Evolutionary conservation across 2,113 vertebrate species (phyloP), one percentile per base, ranked within the genome.

Genomic region (Saccopteryx leptura): DNA sequence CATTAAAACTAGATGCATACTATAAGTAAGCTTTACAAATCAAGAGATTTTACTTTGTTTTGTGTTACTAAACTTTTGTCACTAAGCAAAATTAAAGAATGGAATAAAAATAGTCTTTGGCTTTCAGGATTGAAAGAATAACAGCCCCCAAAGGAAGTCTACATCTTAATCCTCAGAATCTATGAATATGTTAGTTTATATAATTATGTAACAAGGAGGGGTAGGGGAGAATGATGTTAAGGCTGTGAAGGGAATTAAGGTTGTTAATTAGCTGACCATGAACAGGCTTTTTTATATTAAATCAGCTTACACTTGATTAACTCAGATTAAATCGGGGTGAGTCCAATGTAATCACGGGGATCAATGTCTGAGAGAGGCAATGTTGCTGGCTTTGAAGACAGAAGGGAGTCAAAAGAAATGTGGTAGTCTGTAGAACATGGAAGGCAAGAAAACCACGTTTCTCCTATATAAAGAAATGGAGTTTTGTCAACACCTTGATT

Each of bases 381-480:
- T 54, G 15, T n/a, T 88, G 12, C 5, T 31, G 18, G 3, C 31
- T 74, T 72, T 48, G 12, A 74, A 46, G 3, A 88, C 28, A 91
- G 4, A 66, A 21, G 3, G 17, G 21, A 4, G 0, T 17, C 6
- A 7, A 9, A 39, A 71, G 5, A 5, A 61, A 80, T 23, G 2
- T 13, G 1, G 21, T 66, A 11, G 9, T 6, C 31, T 76, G 2
- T 81, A 50, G 9, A 74, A 61, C 12, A 68, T 4, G 10, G 9
- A 19, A 66, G 28, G 1, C 4, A 84, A 85, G 65, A 72, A 80
- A 89, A 61, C 2, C 3, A 39, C 56, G 14, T 71, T 6, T 12
- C 4, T 0, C 4, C 9, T 48, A 24, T 0, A 33, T 1, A 81
- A 74, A 83, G 17, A 11, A 80, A 31, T 0, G 12, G 6, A 65